Conservation (phyloP, 2,113 vertebrate genomes). For the Silurus meridionalis region DNA sequence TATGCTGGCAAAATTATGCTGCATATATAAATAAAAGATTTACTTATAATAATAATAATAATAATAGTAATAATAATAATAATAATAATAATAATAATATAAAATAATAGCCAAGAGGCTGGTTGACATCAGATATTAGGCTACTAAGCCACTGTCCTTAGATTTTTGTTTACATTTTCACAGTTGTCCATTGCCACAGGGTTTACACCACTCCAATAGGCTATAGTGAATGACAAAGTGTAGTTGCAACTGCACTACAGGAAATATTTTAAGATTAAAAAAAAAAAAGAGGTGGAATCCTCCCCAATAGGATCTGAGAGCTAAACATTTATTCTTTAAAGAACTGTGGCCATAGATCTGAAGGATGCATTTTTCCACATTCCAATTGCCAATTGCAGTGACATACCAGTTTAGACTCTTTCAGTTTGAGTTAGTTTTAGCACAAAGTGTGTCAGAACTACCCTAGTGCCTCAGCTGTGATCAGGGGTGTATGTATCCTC, state of each 20-base stretch:
- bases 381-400: not conserved
- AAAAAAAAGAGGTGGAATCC: not conserved
- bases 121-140: not conserved
- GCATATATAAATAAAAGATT: not conserved
- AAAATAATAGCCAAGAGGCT: not conserved
- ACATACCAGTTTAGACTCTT: not conserved
- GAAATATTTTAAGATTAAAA: not conserved
- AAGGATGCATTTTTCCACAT: not conserved
- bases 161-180: not conserved
- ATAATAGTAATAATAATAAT: no score
- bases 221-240: not conserved
- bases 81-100: no score
- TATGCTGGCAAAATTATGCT: not conserved
- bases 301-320: not conserved
- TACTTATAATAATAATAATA: not conserved
- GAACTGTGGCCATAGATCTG: not conserved
- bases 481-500: not conserved
- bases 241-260: not conserved
- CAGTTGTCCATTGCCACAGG: not conserved
- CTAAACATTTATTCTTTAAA: not conserved
- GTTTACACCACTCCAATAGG: not conserved
- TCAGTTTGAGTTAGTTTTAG: not conserved
- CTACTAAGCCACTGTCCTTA: not conserved
- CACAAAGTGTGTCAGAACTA: not conserved
- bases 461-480: not conserved